Conservation (phyloP, 2,888 invertebrate species). For the Elysia crispata region DNA sequence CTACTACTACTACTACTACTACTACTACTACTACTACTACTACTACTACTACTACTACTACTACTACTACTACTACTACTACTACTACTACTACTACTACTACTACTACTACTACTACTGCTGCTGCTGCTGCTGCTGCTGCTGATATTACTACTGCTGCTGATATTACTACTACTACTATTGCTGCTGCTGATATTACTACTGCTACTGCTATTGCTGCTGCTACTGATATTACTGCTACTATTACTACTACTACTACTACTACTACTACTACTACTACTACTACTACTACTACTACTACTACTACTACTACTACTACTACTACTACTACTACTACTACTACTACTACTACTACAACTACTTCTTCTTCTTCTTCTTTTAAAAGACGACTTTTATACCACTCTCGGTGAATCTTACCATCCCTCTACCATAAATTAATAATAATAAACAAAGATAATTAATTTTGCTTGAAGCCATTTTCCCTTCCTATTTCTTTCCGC, state of each 20-base stretch:
- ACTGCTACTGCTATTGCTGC: too few species aligned
- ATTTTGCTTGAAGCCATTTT: too few species aligned
- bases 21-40: background rate
- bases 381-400: too few species aligned
- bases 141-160: too few species aligned
- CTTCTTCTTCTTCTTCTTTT: background rate
- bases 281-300: slow-evolving; percentile 9
- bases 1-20: slow-evolving; percentile 1
- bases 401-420: too few species aligned
- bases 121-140: background rate
- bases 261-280: slow-evolving; percentile 4
- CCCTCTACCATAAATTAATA: too few species aligned
- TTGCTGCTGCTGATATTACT: too few species aligned
- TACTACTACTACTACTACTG: slow-evolving; percentile 9
- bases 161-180: too few species aligned
- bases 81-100: slow-evolving; percentile 9
- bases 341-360: background rate
- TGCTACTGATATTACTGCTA: too few species aligned
- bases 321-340: slow-evolving; percentile 4
- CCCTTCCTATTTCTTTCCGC: too few species aligned
- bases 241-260: slow-evolving; percentile 3
- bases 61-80: slow-evolving; percentile 4
- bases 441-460: too few species aligned
- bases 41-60: background rate
- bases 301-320: slow-evolving; percentile 9